Conservation (phyloP, 2,797 vertebrate genomes). For the Distichodus sexfasciatus region DNA sequence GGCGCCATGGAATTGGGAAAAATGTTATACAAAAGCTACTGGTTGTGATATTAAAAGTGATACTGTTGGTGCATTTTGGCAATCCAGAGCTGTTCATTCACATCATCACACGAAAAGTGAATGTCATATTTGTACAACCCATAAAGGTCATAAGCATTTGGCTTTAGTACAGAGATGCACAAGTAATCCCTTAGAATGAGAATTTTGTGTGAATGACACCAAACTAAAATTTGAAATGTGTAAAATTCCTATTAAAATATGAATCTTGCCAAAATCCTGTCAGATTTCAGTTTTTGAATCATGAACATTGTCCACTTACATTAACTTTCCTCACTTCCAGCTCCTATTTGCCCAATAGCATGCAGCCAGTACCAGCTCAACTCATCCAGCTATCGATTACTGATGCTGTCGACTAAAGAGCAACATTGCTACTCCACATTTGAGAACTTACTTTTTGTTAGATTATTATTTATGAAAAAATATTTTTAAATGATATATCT, state of each 20-base stretch:
- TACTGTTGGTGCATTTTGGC: slow-evolving; percentile 17
- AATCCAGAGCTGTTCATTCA: slow-evolving; percentile 33
- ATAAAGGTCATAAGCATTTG: slow-evolving; percentile 21
- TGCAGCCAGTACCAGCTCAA: slow-evolving; percentile 15
- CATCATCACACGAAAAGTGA: slow-evolving; percentile 44
- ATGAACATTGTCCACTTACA: too few species aligned
- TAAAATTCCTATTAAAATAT: too few species aligned
- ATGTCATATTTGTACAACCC: slow-evolving; percentile 20
- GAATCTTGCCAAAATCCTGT: too few species aligned
- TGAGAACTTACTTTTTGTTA: too few species aligned
- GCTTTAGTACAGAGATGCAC: too few species aligned
- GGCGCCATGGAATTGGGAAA: slow-evolving; percentile 1
- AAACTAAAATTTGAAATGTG: too few species aligned
- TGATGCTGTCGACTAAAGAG: slow-evolving; percentile 16
- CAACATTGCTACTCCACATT: background rate
- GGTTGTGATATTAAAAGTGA: slow-evolving; percentile 19
- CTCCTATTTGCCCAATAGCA: slow-evolving; percentile 10
- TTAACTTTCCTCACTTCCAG: slow-evolving; percentile 5
- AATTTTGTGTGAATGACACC: too few species aligned
- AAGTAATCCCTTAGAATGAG: too few species aligned
- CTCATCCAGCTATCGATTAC: slow-evolving; percentile 12
- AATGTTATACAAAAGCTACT: background rate
- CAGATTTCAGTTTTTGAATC: too few species aligned
- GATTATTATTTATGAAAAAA: too few species aligned
- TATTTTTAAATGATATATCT: too few species aligned